Base-by-base conservation (phyloP, 1,140 invertebrate species). In the Eupristina koningsbergeri region DNA sequence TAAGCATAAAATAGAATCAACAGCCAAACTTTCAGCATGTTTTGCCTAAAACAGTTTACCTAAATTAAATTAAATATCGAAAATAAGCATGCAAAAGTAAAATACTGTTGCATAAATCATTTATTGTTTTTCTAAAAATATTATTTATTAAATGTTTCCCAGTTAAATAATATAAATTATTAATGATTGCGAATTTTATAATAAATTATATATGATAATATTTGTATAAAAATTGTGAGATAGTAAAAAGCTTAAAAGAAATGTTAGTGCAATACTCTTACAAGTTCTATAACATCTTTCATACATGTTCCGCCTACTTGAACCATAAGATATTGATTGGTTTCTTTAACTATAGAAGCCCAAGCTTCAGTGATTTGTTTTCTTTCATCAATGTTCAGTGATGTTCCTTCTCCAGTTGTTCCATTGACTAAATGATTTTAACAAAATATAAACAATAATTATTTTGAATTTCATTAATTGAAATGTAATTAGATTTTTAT, bases 331-430 rank as follows among this genome's bases (percentile, higher is more conserved):
- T 95, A 94, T 73, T 95, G 93, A 15, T 94, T 93, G 2, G 92
- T 93, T 39, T 89, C 89, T 87, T 94, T 93, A 0, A 91, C 93
- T 0, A 91, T 93, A 61, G 93, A 91, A 1, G 94, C 91, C 96
- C 96, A 97, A 81, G 93, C 93, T 88, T 96, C 95, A 2, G 95
- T 91, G 17, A 95, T 89, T 73, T 91, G 88, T 91, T 97, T 97
- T 84, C 96, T 94, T 88, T 97, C 96, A 0, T 89, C 86, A 0
- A 96, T 92, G 3, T 93, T 94, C 87, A 97, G 92, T 2, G 95
- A 95, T 88, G 95, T 94, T n/a, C 96, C 95, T 92, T 97, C 96
- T 7, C 96, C 96, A 58, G 94, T 95, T 3, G 96, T 96, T 36
- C 96, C 96, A 89, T 96, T 96, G 5, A 97, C 96, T 96, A 84